phyloP scores from a whole-genome alignment of 2,888 invertebrate species.

The Malthinus flaveolus region DNA sequence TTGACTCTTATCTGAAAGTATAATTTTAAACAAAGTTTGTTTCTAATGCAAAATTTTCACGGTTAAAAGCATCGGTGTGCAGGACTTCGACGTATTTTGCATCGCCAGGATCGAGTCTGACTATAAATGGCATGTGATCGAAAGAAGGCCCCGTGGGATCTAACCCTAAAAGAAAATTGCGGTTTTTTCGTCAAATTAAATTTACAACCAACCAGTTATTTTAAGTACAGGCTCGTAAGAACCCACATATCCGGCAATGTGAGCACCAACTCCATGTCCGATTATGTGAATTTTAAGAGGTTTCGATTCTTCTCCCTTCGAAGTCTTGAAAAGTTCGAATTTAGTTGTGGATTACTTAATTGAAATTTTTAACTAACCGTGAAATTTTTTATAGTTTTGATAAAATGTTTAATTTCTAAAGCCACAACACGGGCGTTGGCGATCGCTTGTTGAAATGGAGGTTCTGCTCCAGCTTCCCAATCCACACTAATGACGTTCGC shows the following conservation, averaged over 20 bases:
- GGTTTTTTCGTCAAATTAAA: no score
- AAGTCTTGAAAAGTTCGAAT: no score
- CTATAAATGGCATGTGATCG: constrained; percentile 56
- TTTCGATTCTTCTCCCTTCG: constrained; percentile 11
- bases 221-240: constrained; percentile 44
- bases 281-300: constrained; percentile 51
- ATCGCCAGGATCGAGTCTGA: constrained; percentile 59
- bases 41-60: constrained; percentile 29
- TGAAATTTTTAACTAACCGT: constrained; percentile 15
- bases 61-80: constrained; percentile 57
- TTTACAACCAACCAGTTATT: constrained; percentile 45
- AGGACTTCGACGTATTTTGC: constrained; percentile 63
- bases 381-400: constrained; percentile 51
- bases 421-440: constrained; percentile 63
- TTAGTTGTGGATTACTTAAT: no score
- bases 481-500: constrained; percentile 58
- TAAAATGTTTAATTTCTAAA: constrained; percentile 54
- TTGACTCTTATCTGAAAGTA: constrained; percentile 47
- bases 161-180: constrained; percentile 56
- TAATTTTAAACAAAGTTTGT: neutral
- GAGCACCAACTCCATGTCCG: constrained; percentile 59
- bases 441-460: constrained; percentile 61
- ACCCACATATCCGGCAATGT: constrained; percentile 59
- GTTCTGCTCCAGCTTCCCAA: constrained; percentile 58
- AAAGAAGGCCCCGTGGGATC: constrained; percentile 65